phyloP scores from a whole-genome alignment of 2,888 invertebrate species.

The Epirrita christyi region DNA sequence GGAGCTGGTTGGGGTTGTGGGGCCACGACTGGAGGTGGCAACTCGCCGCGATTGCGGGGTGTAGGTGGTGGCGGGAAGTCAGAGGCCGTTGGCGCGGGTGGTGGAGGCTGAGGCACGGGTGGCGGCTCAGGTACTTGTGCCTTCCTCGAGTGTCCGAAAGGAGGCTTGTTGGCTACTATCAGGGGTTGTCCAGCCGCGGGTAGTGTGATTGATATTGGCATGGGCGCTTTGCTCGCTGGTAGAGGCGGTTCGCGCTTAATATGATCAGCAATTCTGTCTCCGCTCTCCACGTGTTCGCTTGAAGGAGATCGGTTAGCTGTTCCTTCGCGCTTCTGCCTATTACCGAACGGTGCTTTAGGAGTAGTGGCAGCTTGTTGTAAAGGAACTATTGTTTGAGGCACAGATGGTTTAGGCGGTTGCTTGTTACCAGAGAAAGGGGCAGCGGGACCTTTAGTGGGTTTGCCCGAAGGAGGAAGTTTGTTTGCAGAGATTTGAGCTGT shows the following conservation, averaged over 20 bases:
- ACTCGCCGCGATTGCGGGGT: conserved; percentile 71
- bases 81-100: conserved; percentile 78
- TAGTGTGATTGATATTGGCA: conserved; percentile 80
- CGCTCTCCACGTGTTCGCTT: conserved; percentile 59
- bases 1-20: conserved; percentile 73
- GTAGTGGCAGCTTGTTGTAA: conserved; percentile 74
- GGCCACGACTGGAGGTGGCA: conserved; percentile 60
- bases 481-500: conserved; percentile 53
- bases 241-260: conserved; percentile 68
- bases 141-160: conserved; percentile 76
- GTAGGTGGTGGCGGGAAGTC: conserved; percentile 81
- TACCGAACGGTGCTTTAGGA: conserved; percentile 76
- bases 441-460: conserved; percentile 70
- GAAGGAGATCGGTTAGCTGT: conserved; percentile 69
- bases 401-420: conserved; percentile 72
- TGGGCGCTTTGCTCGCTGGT: conserved; percentile 76
- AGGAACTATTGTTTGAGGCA: conserved; percentile 73
- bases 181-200: conserved; percentile 73
- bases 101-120: conserved; percentile 70
- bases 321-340: conserved; percentile 76
- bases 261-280: conserved; percentile 60
- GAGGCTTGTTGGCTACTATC: conserved; percentile 78
- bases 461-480: conserved; percentile 63
- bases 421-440: conserved; percentile 78
- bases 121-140: conserved; percentile 61